These are phyloP conservation scores for Riparia riparia DNA, from an alignment of 2,113 vertebrate species.

Conservation along the genomic window DNA sequence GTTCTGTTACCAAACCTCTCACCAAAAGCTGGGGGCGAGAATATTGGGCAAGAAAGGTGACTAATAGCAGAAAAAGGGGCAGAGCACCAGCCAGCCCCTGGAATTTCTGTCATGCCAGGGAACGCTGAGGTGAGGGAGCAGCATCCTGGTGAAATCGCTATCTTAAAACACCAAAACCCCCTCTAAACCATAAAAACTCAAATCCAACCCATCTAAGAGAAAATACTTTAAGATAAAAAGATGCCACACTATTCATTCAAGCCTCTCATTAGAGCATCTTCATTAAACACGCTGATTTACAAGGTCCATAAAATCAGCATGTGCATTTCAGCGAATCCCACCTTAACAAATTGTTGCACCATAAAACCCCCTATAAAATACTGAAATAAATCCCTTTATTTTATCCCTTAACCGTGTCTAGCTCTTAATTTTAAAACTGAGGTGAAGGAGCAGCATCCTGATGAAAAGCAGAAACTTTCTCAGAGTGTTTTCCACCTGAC, in stretches of 20 bases:
- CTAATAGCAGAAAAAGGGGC: background rate
- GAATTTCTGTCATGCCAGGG: accelerated
- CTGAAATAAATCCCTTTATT: background rate
- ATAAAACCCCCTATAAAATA: background rate
- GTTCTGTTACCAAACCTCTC: background rate
- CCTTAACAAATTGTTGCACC: background rate
- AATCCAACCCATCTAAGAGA: background rate
- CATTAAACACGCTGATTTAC: background rate
- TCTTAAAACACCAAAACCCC: background rate
- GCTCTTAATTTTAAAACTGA: background rate
- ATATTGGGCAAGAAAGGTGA: background rate
- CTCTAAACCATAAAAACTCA: background rate
- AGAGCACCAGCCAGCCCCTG: background rate
- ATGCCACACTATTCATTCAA: background rate
- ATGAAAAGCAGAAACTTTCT: background rate
- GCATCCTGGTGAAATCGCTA: background rate
- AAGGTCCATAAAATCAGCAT: too few relatives aligned
- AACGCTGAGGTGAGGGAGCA: background rate
- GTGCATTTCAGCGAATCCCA: background rate
- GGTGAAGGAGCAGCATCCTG: background rate
- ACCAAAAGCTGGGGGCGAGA: background rate
- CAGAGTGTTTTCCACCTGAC: background rate
- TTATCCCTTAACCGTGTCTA: background rate
- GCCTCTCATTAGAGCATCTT: too few relatives aligned
- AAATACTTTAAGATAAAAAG: background rate